A percentile compares a stretch with the other conserved stretches of the same genome.
Conservation (phyloP, 2,113 vertebrate genomes). For the Nycticebus coucang region DNA sequence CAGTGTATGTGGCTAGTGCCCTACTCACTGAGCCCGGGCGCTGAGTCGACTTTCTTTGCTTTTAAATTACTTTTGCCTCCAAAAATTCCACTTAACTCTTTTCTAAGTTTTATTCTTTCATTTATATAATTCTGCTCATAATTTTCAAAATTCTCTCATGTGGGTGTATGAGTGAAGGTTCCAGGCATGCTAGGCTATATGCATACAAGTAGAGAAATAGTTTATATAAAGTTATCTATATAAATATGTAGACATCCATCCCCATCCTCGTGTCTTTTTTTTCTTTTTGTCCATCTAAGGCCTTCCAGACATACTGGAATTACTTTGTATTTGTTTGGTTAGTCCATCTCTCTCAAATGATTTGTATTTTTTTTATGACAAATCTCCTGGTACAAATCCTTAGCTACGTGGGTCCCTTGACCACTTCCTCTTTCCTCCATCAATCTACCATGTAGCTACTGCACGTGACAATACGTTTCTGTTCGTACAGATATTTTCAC, state of each 20-base stretch:
- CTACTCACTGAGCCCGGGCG: too few relatives aligned
- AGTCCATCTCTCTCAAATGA: background rate
- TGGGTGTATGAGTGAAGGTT: accelerated
- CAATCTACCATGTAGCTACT: background rate
- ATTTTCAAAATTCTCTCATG: background rate
- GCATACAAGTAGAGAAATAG: background rate
- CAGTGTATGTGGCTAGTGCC: too few relatives aligned
- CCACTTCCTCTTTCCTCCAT: background rate
- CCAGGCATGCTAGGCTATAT: background rate
- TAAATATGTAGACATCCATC: background rate
- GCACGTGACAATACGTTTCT: background rate
- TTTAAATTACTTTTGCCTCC: background rate
- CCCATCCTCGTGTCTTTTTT: background rate
- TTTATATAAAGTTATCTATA: background rate
- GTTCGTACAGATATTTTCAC: background rate
- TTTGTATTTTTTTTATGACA: background rate
- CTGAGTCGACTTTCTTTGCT: background rate
- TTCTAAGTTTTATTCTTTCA: background rate
- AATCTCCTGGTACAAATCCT: background rate
- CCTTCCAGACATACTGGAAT: background rate
- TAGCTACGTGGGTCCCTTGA: background rate
- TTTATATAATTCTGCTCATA: background rate
- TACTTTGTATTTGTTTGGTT: background rate
- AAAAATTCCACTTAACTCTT: background rate
- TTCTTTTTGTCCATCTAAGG: background rate